These are phyloP conservation scores for Dolomedes plantarius DNA, from an alignment of 2,888 invertebrate species.

Conservation along the genomic window DNA sequence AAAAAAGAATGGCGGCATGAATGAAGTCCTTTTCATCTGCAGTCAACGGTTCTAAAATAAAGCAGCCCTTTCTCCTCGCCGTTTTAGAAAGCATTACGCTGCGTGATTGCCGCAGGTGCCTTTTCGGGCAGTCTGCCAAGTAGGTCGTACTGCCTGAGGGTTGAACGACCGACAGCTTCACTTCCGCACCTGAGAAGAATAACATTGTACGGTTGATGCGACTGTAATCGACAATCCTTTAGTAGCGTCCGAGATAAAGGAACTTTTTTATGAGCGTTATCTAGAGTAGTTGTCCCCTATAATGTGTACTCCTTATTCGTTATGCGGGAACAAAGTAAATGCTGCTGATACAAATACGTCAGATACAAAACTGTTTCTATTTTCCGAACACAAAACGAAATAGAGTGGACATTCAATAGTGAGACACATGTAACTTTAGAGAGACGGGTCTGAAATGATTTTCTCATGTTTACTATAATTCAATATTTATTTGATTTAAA, in stretches of 20 bases:
- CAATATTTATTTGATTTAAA: no score
- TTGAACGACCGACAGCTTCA: slow-evolving; percentile 64
- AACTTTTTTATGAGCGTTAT: background rate
- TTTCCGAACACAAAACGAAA: no score
- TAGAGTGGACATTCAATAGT: no score
- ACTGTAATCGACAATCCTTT: slow-evolving; percentile 10
- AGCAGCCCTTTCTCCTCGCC: slow-evolving; percentile 30
- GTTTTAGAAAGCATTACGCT: slow-evolving; percentile 21
- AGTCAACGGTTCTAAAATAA: slow-evolving; percentile 33
- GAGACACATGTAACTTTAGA: no score
- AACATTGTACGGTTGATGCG: slow-evolving; percentile 4
- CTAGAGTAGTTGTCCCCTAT: background rate
- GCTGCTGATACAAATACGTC: background rate
- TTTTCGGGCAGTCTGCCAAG: slow-evolving; percentile 54
- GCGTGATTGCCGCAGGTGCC: slow-evolving; percentile 40
- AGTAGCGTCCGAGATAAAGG: background rate
- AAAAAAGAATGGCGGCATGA: background rate
- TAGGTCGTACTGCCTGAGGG: slow-evolving; percentile 56
- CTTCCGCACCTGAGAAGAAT: slow-evolving; percentile 65
- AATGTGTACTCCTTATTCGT: background rate
- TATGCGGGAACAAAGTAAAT: background rate
- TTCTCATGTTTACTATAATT: no score
- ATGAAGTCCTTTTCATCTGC: slow-evolving; percentile 28
- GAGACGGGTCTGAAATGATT: no score
- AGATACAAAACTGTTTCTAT: no score